Evolutionary conservation across 2,888 invertebrate genomes (phyloP).

Genomic region (Temnothorax rugatulus): DNA sequence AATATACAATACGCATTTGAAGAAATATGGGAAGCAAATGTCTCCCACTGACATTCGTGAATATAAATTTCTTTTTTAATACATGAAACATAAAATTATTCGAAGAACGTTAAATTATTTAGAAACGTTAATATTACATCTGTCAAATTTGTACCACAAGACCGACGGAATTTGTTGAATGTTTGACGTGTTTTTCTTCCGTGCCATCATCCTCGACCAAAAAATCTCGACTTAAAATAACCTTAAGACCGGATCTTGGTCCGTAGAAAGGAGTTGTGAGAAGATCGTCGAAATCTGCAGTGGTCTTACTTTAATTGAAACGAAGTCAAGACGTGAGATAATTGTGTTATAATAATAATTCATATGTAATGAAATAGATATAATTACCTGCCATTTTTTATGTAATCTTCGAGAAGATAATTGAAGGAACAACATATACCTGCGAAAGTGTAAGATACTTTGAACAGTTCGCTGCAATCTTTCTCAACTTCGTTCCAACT

Average conservation of each 20-base stretch:
- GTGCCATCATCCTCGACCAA: slow-evolving; percentile 9
- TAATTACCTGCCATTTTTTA: slow-evolving; percentile 59
- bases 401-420: slow-evolving; percentile 71
- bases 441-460: slow-evolving; percentile 75
- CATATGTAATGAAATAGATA: not conserved
- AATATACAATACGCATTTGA: not conserved
- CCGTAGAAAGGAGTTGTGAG: slow-evolving; percentile 37
- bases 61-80: not conserved
- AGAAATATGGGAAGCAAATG: not conserved
- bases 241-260: slow-evolving; percentile 61
- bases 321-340: not conserved
- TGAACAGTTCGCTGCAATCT: slow-evolving; percentile 78
- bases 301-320: not conserved
- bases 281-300: not conserved
- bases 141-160: slow-evolving; percentile 58
- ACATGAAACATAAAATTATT: not conserved
- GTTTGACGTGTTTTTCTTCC: slow-evolving; percentile 3
- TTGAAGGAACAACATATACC: slow-evolving; percentile 86
- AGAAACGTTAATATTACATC: too few relatives aligned
- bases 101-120: too few relatives aligned
- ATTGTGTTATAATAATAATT: not conserved
- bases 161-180: slow-evolving; percentile 59
- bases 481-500: slow-evolving; percentile 79
- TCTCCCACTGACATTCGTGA: not conserved
- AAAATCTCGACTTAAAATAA: slow-evolving; percentile 58